Evolutionary conservation across 1,140 invertebrate species (phyloP).

Genomic region (Drosophila ficusphila): DNA sequence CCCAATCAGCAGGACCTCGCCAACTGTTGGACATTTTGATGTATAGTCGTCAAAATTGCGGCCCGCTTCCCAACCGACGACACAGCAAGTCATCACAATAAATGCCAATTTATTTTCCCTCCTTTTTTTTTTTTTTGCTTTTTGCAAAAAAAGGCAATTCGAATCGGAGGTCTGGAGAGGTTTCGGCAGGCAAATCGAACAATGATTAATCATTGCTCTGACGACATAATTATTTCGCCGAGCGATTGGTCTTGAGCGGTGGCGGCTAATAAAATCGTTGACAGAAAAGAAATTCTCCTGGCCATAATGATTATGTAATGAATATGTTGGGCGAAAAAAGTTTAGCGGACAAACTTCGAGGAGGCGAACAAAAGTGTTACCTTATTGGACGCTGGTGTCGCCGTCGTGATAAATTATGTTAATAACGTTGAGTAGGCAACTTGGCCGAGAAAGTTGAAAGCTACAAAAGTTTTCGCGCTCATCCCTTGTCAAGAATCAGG

Average conservation of each 20-base stretch:
- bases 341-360: constrained; percentile 33
- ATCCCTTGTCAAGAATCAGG: constrained; percentile 76
- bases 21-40: constrained; percentile 54
- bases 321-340: constrained; percentile 54
- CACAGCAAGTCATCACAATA: constrained; percentile 56
- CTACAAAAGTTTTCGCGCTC: constrained; percentile 54
- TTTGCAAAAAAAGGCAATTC: constrained; percentile 4
- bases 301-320: constrained; percentile 72
- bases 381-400: constrained; percentile 71
- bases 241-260: constrained; percentile 15
- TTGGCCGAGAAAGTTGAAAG: constrained; percentile 62
- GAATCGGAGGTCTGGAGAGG: neutral
- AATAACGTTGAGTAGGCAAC: constrained; percentile 69
- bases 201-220: constrained; percentile 68
- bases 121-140: constrained; percentile 22
- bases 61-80: neutral
- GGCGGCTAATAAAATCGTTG: constrained; percentile 56
- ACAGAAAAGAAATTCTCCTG: constrained; percentile 34
- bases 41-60: constrained; percentile 33
- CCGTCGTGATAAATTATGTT: constrained; percentile 81
- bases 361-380: constrained; percentile 67
- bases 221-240: constrained; percentile 67
- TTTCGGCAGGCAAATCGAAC: constrained; percentile 48
- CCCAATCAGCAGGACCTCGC: constrained; percentile 44
- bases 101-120: constrained; percentile 67